These are phyloP conservation scores for Pseudococcus viburni DNA, from an alignment of 2,888 invertebrate species.

Conservation along the genomic window DNA sequence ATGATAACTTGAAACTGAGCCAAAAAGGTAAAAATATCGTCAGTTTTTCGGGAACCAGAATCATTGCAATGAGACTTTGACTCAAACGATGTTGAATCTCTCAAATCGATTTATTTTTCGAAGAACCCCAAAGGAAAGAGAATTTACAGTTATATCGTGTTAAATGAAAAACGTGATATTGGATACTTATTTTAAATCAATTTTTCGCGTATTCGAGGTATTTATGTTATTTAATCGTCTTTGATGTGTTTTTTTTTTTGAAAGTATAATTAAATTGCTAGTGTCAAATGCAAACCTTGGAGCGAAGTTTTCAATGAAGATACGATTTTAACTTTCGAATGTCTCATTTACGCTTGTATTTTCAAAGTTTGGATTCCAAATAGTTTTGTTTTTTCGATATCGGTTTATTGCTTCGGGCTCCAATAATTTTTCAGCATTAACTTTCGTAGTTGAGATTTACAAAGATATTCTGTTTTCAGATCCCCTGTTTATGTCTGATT, in stretches of 20 bases:
- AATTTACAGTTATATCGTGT: not conserved
- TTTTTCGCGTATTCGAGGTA: not conserved
- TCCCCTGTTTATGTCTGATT: not conserved
- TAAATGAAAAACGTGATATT: not conserved
- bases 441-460: not conserved
- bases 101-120: not conserved
- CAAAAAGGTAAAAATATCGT: constrained; percentile 18
- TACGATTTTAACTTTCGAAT: not conserved
- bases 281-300: constrained; percentile 1
- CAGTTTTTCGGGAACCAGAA: not conserved
- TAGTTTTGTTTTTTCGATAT: constrained; percentile 3
- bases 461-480: not conserved
- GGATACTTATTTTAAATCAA: not conserved
- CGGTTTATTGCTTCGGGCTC: constrained; percentile 18
- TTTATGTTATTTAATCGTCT: not conserved
- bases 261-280: not conserved
- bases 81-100: not conserved
- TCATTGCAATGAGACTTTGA: not conserved
- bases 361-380: not conserved
- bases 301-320: constrained; percentile 9
- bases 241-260: not conserved
- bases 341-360: not conserved
- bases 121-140: not conserved
- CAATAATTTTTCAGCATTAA: not conserved
- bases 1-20: not conserved